These are phyloP conservation scores for Ennomos quercinarius DNA, from an alignment of 2,888 invertebrate genomes.

Conservation along the genomic window DNA sequence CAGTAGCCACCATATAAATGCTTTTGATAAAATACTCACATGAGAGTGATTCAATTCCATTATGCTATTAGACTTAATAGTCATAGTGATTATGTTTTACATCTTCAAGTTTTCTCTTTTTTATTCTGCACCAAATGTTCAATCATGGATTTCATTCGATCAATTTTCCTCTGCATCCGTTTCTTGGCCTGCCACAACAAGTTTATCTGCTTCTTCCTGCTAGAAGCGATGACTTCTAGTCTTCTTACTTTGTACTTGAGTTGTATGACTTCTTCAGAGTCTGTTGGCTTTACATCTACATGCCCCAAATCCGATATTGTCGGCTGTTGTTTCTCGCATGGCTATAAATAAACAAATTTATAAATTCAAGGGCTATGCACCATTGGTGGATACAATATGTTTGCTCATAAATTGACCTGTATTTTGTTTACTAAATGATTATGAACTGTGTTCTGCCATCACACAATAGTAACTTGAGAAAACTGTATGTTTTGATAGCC, in stretches of 20 bases:
- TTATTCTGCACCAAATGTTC: conserved; percentile 65
- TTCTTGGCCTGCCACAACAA: conserved; percentile 64
- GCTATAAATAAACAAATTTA: conserved; percentile 46
- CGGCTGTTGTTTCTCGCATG: conserved; percentile 62
- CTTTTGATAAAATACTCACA: too few relatives aligned
- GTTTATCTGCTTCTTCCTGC: conserved; percentile 60
- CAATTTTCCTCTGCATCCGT: conserved; percentile 59
- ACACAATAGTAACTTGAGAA: too few relatives aligned
- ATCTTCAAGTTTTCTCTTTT: conserved; percentile 20
- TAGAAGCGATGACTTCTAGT: conserved; percentile 64
- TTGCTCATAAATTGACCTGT: too few relatives aligned
- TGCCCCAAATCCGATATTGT: conserved; percentile 58
- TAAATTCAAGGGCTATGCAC: too few relatives aligned
- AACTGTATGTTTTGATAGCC: too few relatives aligned
- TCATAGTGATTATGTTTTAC: too few relatives aligned
- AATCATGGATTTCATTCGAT: conserved; percentile 59
- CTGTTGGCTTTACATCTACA: conserved; percentile 56
- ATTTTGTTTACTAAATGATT: too few relatives aligned
- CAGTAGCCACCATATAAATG: too few relatives aligned
- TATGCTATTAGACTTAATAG: too few relatives aligned
- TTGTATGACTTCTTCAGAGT: conserved; percentile 64
- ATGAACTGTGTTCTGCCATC: too few relatives aligned
- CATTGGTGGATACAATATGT: too few relatives aligned
- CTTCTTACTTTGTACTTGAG: conserved; percentile 66
- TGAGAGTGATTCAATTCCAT: too few relatives aligned